These are phyloP conservation scores for Argyra leucocephala DNA, from an alignment of 2,888 invertebrate species.

Conservation along the genomic window DNA sequence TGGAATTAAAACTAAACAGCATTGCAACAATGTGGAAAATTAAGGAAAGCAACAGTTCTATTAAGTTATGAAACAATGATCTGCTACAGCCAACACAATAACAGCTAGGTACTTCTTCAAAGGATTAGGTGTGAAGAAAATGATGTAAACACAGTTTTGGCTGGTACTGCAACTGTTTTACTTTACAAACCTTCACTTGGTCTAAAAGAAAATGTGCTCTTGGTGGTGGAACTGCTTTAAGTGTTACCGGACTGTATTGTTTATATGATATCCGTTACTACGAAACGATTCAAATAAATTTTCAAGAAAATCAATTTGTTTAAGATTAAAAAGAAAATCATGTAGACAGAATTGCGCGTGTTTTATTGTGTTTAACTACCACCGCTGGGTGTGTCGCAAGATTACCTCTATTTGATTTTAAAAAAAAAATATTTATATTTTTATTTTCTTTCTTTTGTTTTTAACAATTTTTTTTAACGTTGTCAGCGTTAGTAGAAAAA, in stretches of 20 bases:
- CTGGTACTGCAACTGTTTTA: constrained; percentile 80
- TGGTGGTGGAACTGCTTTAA: constrained; percentile 78
- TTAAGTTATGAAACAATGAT: constrained; percentile 88
- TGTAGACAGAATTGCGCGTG: background rate
- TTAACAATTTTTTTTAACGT: no score
- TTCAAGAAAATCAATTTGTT: constrained; percentile 22
- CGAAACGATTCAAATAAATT: constrained; percentile 29
- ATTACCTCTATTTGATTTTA: no score
- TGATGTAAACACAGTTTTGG: constrained; percentile 77
- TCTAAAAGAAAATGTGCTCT: constrained; percentile 67
- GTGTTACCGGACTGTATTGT: constrained; percentile 64
- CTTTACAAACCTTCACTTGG: constrained; percentile 90
- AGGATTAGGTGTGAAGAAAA: constrained; percentile 82
- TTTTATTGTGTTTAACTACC: no score
- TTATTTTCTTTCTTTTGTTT: no score
- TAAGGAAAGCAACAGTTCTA: constrained; percentile 82
- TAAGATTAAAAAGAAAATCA: background rate
- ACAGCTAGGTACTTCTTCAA: constrained; percentile 82
- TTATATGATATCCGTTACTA: constrained; percentile 36
- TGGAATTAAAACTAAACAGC: constrained; percentile 72
- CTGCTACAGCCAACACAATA: constrained; percentile 83
- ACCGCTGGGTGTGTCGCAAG: no score
- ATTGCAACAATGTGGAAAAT: constrained; percentile 77
- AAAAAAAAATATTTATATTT: no score
- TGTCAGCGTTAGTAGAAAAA: no score